Percentiles rank a stretch among this genome's conserved stretches.
phyloP scores from a whole-genome alignment of 2,888 invertebrate genomes.

The Villa cingulata region DNA sequence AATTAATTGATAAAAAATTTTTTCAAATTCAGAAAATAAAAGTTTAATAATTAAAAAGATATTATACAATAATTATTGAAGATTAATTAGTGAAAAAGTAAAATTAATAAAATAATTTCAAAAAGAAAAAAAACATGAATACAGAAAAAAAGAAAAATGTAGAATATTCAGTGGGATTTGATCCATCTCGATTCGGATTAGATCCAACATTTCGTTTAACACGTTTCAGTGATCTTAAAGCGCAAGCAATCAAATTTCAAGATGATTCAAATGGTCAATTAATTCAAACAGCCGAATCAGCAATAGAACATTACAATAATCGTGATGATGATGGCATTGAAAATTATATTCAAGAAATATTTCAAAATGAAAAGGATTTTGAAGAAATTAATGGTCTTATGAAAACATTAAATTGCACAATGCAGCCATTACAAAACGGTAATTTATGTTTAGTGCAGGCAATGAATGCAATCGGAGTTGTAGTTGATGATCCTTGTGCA shows the following conservation, averaged over 20 bases:
- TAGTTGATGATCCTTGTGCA: slow-evolving; percentile 77
- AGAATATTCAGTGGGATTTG: no score
- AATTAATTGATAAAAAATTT: no score
- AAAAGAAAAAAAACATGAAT: no score
- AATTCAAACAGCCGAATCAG: slow-evolving; percentile 29
- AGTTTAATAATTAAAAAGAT: no score
- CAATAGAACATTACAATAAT: no score
- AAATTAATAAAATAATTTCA: no score
- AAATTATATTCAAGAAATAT: slow-evolving; percentile 69
- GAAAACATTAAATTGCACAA: slow-evolving; percentile 72
- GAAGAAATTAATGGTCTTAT: no score
- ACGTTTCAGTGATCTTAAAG: slow-evolving; percentile 76
- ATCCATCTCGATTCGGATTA: slow-evolving; percentile 70
- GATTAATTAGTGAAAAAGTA: no score
- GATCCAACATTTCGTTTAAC: slow-evolving; percentile 78
- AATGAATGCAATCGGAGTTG: slow-evolving; percentile 72
- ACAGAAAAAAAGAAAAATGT: no score
- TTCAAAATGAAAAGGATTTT: slow-evolving; percentile 67
- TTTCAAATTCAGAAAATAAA: no score
- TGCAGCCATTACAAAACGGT: slow-evolving; percentile 63
- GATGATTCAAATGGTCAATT: slow-evolving; percentile 68
- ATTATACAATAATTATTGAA: no score
- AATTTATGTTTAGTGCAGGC: slow-evolving; percentile 71
- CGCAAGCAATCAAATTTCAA: slow-evolving; percentile 83
- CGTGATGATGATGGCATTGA: slow-evolving; percentile 63